Conservation (phyloP, 2,888 invertebrate species). For the Dynastes hyllus region DNA sequence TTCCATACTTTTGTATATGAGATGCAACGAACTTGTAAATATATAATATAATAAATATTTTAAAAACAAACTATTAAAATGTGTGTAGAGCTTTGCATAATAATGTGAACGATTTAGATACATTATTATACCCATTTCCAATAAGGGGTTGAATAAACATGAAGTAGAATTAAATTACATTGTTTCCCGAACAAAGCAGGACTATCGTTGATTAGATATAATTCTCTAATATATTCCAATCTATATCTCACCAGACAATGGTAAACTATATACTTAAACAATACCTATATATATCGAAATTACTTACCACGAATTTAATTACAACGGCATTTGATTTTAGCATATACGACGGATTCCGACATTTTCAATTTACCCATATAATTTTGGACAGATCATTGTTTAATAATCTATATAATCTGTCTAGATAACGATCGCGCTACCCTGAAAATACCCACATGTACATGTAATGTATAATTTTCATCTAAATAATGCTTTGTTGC, state of each 20-base stretch:
- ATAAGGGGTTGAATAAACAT: neutral
- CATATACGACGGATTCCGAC: neutral
- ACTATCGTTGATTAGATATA: neutral
- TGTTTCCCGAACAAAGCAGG: neutral
- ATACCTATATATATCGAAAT: neutral
- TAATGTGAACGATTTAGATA: too few species aligned
- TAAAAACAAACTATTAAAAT: too few species aligned
- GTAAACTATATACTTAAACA: neutral
- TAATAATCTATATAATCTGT: neutral
- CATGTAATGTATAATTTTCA: too few species aligned
- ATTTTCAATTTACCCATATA: neutral
- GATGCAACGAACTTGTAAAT: too few species aligned
- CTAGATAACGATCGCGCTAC: neutral
- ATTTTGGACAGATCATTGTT: constrained; percentile 12
- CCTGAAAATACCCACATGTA: neutral
- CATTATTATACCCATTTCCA: neutral
- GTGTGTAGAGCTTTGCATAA: too few species aligned
- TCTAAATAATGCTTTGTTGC: too few species aligned
- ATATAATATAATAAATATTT: too few species aligned
- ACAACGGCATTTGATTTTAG: constrained; percentile 20
- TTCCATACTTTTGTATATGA: too few species aligned
- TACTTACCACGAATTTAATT: constrained; percentile 9
- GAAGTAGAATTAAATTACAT: neutral
- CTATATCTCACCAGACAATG: neutral
- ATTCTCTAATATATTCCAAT: neutral